A percentile compares a stretch with the other conserved stretches of the same genome.
Evolutionary conservation across 2,888 invertebrate species (phyloP).

Genomic region (Drosophila antonietae): DNA sequence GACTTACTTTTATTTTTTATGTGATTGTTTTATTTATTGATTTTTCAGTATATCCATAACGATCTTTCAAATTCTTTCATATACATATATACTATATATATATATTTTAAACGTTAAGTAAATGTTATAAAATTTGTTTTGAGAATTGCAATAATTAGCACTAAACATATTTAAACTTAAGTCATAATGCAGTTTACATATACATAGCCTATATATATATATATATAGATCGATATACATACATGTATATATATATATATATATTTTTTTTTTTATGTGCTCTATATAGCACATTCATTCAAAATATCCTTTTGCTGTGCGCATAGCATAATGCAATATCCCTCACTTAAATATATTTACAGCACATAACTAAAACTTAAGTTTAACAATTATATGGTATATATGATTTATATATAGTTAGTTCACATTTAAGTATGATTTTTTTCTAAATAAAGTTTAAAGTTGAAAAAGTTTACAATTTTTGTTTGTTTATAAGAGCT

Average conservation of each 20-base stretch:
- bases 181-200: neutral
- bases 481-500: slow-evolving; percentile 43
- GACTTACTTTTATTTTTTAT: slow-evolving; percentile 13
- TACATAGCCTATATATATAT: slow-evolving; percentile 29
- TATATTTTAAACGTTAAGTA: slow-evolving; percentile 71
- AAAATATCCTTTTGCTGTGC: slow-evolving; percentile 51
- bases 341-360: slow-evolving; percentile 49
- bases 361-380: slow-evolving; percentile 44
- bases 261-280: slow-evolving; percentile 4
- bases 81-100: slow-evolving; percentile 37
- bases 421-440: slow-evolving; percentile 27
- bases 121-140: slow-evolving; percentile 74
- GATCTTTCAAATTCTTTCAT: slow-evolving; percentile 56
- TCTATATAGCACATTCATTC: slow-evolving; percentile 25
- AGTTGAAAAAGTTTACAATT: slow-evolving; percentile 15
- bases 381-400: slow-evolving; percentile 2
- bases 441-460: neutral
- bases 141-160: slow-evolving; percentile 77
- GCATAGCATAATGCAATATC: slow-evolving; percentile 6
- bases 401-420: slow-evolving; percentile 10
- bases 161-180: slow-evolving; percentile 72
- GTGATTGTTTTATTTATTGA: slow-evolving; percentile 77
- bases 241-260: slow-evolving; percentile 32
- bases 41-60: slow-evolving; percentile 71
- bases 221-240: slow-evolving; percentile 19